Evolutionary conservation across 2,888 invertebrate genomes (phyloP).

Genomic region (Drosophila paranaensis): DNA sequence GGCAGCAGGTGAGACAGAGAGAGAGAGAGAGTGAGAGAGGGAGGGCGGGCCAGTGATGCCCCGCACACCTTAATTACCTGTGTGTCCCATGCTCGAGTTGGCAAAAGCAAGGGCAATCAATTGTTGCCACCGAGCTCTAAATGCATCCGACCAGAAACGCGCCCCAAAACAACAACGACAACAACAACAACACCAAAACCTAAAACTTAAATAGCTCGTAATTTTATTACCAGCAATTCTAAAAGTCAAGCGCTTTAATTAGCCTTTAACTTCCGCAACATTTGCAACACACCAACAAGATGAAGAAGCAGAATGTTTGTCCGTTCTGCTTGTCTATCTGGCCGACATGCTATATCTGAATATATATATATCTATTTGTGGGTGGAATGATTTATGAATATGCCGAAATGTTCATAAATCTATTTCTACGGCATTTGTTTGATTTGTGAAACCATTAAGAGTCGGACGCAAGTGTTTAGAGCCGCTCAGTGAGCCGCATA

Average conservation of each 20-base stretch:
- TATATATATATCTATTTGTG: conserved; percentile 40
- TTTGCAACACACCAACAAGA: conserved; percentile 51
- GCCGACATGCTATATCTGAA: conserved; percentile 24
- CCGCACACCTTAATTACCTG: conserved; percentile 54
- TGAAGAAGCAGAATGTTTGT: conserved; percentile 47
- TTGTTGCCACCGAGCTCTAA: conserved; percentile 63
- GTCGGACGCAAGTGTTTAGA: conserved; percentile 61
- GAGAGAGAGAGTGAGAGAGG: neutral
- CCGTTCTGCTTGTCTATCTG: conserved; percentile 46
- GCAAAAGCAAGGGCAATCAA: conserved; percentile 79
- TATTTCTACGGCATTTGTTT: conserved; percentile 67
- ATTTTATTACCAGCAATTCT: conserved; percentile 65
- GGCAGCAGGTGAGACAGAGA: too few relatives aligned
- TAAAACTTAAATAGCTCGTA: conserved; percentile 50
- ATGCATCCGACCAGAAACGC: conserved; percentile 78
- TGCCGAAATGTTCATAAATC: conserved; percentile 58
- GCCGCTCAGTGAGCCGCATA: conserved; percentile 52
- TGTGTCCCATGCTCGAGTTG: conserved; percentile 75
- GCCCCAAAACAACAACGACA: conserved; percentile 38
- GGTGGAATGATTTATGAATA: conserved; percentile 74
- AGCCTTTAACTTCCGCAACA: conserved; percentile 78
- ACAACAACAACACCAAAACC: conserved; percentile 22
- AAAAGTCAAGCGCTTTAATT: conserved; percentile 75
- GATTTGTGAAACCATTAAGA: conserved; percentile 64
- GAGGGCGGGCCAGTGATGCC: conserved; percentile 4